Base-by-base conservation (phyloP, 1,140 invertebrate species). In the Polypedilum vanderplanki region DNA sequence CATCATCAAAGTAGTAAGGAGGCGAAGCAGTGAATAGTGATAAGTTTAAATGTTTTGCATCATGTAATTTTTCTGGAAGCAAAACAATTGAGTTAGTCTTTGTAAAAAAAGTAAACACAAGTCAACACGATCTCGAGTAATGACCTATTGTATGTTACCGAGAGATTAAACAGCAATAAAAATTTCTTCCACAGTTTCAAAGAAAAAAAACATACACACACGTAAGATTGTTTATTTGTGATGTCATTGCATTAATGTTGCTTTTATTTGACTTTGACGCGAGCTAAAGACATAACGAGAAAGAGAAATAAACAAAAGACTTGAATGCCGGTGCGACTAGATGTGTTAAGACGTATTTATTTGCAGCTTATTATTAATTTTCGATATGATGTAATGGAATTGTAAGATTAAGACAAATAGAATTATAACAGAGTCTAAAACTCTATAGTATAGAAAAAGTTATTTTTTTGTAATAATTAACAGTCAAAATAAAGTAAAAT, bases 11-110 rank as follows among this genome's bases (percentile, higher is more conserved):
- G 5, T 5, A 33, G n/a, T n/a, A n/a, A n/a, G n/a, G n/a, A n/a
- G n/a, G n/a, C n/a, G n/a, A n/a, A n/a, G n/a, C n/a, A n/a, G n/a
- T n/a, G n/a, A n/a, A 33, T 5, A 33, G 24, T 10, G 20, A 70
- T 20, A 3, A 70, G 5, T 18, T 70, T 70, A n/a, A 12, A 8
- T 17, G 65, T 70, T 70, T 20, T 2, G 46, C 20, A 20, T 18
- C 65, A 18, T 20, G 17, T n/a, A n/a, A 70, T 18, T 70, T 70
- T 70, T 18, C 65, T 22, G 20, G 17, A 70, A 70, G 8, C 18
- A 70, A 70, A 70, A 70, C 65, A 70, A 70, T 70, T 70, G 65
- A 70, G 18, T 70, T 17, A 70, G 20, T 70, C 65, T 70, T 22
- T 70, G 8, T 57, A 3, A 3, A 57, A 20, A 70, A n/a, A n/a